A percentile compares a stretch with the other conserved stretches of the same genome.
phyloP scores from a whole-genome alignment of 2,113 vertebrate species.

The Nipponia nippon region DNA sequence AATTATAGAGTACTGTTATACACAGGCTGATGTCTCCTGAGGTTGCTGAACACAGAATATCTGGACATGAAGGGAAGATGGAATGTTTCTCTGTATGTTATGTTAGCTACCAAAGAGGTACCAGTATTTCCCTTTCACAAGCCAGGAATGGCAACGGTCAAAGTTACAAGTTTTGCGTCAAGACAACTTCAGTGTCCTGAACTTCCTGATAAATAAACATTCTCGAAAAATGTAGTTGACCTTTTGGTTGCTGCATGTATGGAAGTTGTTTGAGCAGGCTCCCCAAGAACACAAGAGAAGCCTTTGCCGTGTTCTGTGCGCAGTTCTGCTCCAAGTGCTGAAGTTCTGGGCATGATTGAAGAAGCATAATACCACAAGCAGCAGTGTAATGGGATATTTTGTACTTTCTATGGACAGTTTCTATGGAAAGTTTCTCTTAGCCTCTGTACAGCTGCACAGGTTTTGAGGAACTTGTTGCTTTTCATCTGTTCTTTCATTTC shows the following conservation, averaged over 20 bases:
- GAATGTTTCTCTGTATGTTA: neutral
- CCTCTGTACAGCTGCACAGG: neutral
- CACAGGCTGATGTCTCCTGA: neutral
- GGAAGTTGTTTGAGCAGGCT: neutral
- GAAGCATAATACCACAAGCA: neutral
- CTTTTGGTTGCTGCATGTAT: neutral
- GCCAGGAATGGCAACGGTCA: neutral
- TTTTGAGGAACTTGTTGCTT: neutral
- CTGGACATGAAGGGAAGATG: neutral
- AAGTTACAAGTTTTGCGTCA: neutral
- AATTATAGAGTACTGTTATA: neutral
- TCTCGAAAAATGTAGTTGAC: neutral
- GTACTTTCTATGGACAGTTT: neutral
- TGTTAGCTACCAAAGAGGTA: neutral
- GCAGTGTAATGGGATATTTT: neutral
- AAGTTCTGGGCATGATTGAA: neutral
- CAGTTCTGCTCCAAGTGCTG: neutral
- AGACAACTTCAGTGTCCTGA: neutral
- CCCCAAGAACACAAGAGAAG: neutral
- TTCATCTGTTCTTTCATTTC: neutral
- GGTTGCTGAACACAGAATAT: neutral
- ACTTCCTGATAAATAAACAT: neutral
- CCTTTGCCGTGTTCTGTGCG: neutral
- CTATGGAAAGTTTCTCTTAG: neutral
- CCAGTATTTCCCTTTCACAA: neutral